phyloP scores from a whole-genome alignment of 1,140 invertebrate species.

The Andrena cerasifolii region DNA sequence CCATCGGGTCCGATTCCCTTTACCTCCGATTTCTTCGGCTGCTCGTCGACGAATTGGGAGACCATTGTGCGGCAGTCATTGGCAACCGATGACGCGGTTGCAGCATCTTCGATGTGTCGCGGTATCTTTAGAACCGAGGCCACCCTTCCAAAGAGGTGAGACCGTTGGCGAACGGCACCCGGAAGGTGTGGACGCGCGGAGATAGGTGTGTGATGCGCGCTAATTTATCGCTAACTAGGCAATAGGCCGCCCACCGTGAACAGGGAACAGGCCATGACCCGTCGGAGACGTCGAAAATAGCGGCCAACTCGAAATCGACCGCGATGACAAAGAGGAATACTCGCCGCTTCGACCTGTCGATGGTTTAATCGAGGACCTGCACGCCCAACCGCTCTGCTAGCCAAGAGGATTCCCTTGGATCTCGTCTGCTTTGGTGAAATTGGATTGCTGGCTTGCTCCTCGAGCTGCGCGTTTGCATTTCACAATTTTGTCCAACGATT shows the following conservation, averaged over 20 bases:
- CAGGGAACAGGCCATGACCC: slow-evolving; percentile 58
- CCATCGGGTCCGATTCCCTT: too few species aligned
- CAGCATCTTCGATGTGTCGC: slow-evolving; percentile 27
- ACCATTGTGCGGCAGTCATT: slow-evolving; percentile 53
- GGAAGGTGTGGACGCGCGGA: slow-evolving; percentile 75
- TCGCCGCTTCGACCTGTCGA: slow-evolving; percentile 72
- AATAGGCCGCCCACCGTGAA: slow-evolving; percentile 75
- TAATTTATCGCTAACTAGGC: slow-evolving; percentile 79
- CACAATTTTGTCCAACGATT: slow-evolving; percentile 3
- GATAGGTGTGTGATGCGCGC: slow-evolving; percentile 77
- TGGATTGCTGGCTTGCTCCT: too few species aligned
- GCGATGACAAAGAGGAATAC: slow-evolving; percentile 36
- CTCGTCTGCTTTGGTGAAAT: too few species aligned
- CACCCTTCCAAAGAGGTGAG: slow-evolving; percentile 72
- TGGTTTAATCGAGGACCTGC: slow-evolving; percentile 74
- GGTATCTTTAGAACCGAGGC: slow-evolving; percentile 78
- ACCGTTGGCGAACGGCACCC: slow-evolving; percentile 77
- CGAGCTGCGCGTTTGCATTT: too few species aligned
- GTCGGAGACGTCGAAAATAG: slow-evolving; percentile 72
- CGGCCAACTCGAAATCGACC: slow-evolving; percentile 52
- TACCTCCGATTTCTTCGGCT: too few species aligned
- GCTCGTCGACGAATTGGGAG: too few species aligned
- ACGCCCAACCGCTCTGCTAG: too few species aligned
- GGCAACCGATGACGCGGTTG: slow-evolving; percentile 70
- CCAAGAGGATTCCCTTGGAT: neutral